phyloP scores from a whole-genome alignment of 2,797 vertebrate genomes.

The Siniperca obscura region DNA sequence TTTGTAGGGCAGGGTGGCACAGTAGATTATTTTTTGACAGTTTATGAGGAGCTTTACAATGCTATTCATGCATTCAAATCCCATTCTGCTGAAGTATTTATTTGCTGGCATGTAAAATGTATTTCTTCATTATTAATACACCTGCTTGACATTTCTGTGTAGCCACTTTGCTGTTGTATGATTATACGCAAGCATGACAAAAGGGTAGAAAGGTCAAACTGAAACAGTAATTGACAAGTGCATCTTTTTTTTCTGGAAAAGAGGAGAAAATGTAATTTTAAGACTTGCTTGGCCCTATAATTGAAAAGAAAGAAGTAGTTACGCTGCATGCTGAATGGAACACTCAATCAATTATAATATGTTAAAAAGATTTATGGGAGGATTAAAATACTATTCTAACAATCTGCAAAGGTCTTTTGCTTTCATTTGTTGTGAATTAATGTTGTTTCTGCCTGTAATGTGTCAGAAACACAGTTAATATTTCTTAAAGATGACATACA shows the following conservation, averaged over 20 bases:
- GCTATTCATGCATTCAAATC: conserved; percentile 42
- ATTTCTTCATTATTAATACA: conserved; percentile 50
- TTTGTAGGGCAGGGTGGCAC: background rate
- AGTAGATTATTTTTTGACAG: conserved; percentile 31
- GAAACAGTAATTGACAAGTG: conserved; percentile 21
- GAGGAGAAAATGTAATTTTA: conserved; percentile 29
- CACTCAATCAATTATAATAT: conserved; percentile 8
- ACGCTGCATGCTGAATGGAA: background rate
- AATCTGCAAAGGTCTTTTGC: conserved; percentile 2
- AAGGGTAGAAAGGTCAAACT: conserved; percentile 41
- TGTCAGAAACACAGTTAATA: background rate
- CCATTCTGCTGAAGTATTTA: conserved; percentile 10
- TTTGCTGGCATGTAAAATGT: conserved; percentile 37
- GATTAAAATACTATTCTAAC: background rate
- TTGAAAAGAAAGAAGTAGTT: background rate
- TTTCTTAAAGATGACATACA: too few relatives aligned
- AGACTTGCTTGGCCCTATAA: background rate
- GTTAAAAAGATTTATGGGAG: conserved; percentile 9
- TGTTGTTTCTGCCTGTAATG: background rate
- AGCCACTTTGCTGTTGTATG: conserved; percentile 14
- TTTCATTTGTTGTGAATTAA: conserved; percentile 1
- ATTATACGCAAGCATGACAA: conserved; percentile 42
- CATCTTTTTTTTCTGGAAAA: conserved; percentile 2
- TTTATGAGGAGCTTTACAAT: background rate
- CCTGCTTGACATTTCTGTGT: conserved; percentile 49